Evolutionary conservation across 2,113 vertebrate species (phyloP).

Genomic region (Gadus chalcogrammus): DNA sequence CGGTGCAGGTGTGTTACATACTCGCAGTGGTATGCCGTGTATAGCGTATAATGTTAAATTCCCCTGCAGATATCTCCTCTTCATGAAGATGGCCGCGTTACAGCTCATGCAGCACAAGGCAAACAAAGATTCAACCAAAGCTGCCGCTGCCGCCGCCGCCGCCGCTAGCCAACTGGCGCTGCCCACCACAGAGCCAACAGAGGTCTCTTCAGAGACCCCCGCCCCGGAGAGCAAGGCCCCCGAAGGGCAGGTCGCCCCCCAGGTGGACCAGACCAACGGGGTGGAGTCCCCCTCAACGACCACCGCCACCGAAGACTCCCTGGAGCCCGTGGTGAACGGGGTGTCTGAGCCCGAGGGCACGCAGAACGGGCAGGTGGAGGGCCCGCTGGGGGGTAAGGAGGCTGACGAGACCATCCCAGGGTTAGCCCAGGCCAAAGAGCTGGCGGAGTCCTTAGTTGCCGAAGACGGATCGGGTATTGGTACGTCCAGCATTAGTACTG

Average conservation of each 20-base stretch:
- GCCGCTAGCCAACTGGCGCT: constrained; percentile 13
- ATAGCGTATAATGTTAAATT: neutral
- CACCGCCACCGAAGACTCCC: constrained; percentile 29
- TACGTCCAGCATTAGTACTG: constrained; percentile 51
- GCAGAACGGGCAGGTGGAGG: constrained; percentile 70
- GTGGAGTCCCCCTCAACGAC: constrained; percentile 22
- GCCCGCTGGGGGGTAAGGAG: constrained; percentile 75
- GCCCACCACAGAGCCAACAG: constrained; percentile 41
- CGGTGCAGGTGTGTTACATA: too few species aligned
- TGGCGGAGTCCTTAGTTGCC: constrained; percentile 88
- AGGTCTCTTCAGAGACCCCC: constrained; percentile 9
- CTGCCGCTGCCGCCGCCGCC: constrained; percentile 29
- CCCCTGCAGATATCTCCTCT: constrained; percentile 87
- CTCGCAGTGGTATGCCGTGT: neutral
- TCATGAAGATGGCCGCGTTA: constrained; percentile 97
- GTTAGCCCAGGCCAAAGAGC: constrained; percentile 92
- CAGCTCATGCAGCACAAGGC: constrained; percentile 99
- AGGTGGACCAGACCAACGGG: constrained; percentile 11
- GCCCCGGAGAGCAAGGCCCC: neutral
- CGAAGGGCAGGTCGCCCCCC: constrained; percentile 22
- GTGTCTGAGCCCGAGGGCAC: constrained; percentile 50
- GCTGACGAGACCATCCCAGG: constrained; percentile 80
- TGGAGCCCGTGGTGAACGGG: constrained; percentile 60
- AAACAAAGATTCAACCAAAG: constrained; percentile 72
- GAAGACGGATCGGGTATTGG: constrained; percentile 87